Conservation (phyloP, 92 coral and sea anemone species). For the Hydrozoanthus gracilis region DNA sequence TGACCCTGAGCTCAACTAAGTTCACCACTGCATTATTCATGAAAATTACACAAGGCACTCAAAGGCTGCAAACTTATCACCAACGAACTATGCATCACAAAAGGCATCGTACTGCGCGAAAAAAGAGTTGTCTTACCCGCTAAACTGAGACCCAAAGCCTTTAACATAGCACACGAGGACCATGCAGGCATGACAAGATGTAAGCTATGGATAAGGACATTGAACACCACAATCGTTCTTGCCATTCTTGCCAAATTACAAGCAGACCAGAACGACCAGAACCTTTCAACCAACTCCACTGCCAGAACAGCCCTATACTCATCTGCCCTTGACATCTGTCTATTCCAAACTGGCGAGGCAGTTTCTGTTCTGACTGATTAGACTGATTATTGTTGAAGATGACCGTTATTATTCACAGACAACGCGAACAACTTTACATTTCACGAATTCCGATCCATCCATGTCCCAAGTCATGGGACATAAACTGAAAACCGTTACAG, state of each 20-base stretch:
- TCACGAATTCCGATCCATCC: slow-evolving; percentile 12
- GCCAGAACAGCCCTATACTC: slow-evolving; percentile 31
- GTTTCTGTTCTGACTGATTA: not conserved
- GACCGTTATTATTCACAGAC: slow-evolving; percentile 17
- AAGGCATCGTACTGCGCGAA: slow-evolving; percentile 46
- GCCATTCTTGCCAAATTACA: slow-evolving; percentile 1
- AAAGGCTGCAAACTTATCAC: slow-evolving; percentile 28
- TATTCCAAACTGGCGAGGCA: not conserved
- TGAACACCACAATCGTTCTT: slow-evolving; percentile 29
- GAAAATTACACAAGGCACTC: slow-evolving; percentile 40
- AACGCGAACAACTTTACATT: slow-evolving; percentile 53
- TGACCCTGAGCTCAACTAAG: slow-evolving; percentile 11
- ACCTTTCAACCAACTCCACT: slow-evolving; percentile 38
- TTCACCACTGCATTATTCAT: slow-evolving; percentile 1
- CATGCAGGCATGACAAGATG: slow-evolving; percentile 61
- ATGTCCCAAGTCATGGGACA: slow-evolving; percentile 33
- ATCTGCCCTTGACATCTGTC: not conserved
- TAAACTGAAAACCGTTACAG: slow-evolving; percentile 37
- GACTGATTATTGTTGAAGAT: not conserved
- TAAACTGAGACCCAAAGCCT: not conserved
- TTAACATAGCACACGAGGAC: slow-evolving; percentile 47
- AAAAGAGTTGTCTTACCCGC: slow-evolving; percentile 46
- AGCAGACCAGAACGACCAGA: slow-evolving; percentile 25
- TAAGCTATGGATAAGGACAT: slow-evolving; percentile 57
- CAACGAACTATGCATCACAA: slow-evolving; percentile 55